phyloP scores from a whole-genome alignment of 2,888 invertebrate species.

The Chromoteleia sp. region DNA sequence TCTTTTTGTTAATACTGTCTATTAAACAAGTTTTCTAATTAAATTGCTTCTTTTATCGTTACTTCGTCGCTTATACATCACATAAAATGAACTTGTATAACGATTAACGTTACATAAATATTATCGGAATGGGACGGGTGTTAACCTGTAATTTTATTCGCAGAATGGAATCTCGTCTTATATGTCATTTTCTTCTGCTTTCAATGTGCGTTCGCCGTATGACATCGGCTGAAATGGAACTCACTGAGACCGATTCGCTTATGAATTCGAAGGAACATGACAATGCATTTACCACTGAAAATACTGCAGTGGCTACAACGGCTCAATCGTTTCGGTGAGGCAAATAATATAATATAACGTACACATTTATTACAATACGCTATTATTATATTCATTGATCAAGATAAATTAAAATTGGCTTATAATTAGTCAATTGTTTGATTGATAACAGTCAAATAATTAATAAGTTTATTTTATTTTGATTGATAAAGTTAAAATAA shows the following conservation, averaged over 20 bases:
- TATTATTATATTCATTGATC: too few species aligned
- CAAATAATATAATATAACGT: slow-evolving; percentile 5
- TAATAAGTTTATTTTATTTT: too few species aligned
- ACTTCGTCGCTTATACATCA: neutral
- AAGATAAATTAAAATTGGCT: too few species aligned
- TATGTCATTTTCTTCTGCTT: slow-evolving; percentile 72
- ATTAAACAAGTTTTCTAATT: too few species aligned
- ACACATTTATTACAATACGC: too few species aligned
- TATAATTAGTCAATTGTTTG: too few species aligned
- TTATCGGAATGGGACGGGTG: neutral
- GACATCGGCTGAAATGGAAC: slow-evolving; percentile 50
- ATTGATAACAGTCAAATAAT: too few species aligned
- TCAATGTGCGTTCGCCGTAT: slow-evolving; percentile 70
- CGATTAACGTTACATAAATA: slow-evolving; percentile 11
- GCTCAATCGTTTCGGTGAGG: slow-evolving; percentile 76
- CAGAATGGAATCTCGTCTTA: slow-evolving; percentile 73
- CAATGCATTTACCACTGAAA: slow-evolving; percentile 68
- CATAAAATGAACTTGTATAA: neutral
- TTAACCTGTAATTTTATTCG: slow-evolving; percentile 55
- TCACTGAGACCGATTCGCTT: slow-evolving; percentile 37
- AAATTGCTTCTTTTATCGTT: neutral
- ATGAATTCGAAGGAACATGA: slow-evolving; percentile 61
- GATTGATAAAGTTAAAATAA: too few species aligned
- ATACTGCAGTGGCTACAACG: slow-evolving; percentile 74
- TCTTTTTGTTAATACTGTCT: too few species aligned